A percentile compares a stretch with the other conserved stretches of the same genome.
Conservation (phyloP, 2,797 vertebrate genomes). For the Adrianichthys oophorus region DNA sequence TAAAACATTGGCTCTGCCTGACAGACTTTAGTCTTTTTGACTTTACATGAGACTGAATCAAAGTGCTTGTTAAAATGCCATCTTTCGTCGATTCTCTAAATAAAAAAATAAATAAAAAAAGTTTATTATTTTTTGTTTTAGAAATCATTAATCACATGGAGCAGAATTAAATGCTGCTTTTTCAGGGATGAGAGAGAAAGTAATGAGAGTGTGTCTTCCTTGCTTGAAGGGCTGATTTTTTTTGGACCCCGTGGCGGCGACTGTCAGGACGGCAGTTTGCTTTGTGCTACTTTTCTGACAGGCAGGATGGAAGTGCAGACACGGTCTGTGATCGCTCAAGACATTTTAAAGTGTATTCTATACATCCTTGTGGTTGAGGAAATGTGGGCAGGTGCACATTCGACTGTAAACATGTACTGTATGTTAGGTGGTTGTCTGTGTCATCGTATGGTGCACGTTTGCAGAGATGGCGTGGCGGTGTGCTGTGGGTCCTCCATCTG, state of each 20-base stretch:
- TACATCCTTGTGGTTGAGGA: slow-evolving; percentile 17
- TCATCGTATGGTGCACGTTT: slow-evolving; percentile 22
- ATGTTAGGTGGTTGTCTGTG: slow-evolving; percentile 32
- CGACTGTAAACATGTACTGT: slow-evolving; percentile 35
- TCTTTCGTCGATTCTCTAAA: slow-evolving; percentile 32
- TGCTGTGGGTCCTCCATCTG: slow-evolving; percentile 36
- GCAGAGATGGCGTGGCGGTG: slow-evolving; percentile 39
- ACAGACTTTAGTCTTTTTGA: slow-evolving; percentile 76
- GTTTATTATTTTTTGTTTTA: slow-evolving; percentile 11
- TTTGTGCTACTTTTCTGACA: slow-evolving; percentile 43
- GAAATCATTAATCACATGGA: slow-evolving; percentile 6
- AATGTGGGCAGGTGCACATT: slow-evolving; percentile 23
- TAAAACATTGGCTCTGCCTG: slow-evolving; percentile 83
- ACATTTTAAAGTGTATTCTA: slow-evolving; percentile 21
- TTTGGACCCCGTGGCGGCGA: slow-evolving; percentile 34
- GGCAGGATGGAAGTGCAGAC: slow-evolving; percentile 36
- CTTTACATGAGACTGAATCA: slow-evolving; percentile 71
- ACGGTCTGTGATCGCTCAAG: slow-evolving; percentile 18
- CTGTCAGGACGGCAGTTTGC: slow-evolving; percentile 44
- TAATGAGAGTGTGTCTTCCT: slow-evolving; percentile 53
- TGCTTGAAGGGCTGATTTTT: slow-evolving; percentile 52
- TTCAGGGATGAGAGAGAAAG: slow-evolving; percentile 49
- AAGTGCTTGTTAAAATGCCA: slow-evolving; percentile 75
- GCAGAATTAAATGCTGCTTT: slow-evolving; percentile 55
- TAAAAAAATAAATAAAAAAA: slow-evolving; percentile 15